A percentile compares a stretch with the other conserved stretches of the same genome.
phyloP scores from a whole-genome alignment of 2,797 vertebrate species.

The Staurois parvus region DNA sequence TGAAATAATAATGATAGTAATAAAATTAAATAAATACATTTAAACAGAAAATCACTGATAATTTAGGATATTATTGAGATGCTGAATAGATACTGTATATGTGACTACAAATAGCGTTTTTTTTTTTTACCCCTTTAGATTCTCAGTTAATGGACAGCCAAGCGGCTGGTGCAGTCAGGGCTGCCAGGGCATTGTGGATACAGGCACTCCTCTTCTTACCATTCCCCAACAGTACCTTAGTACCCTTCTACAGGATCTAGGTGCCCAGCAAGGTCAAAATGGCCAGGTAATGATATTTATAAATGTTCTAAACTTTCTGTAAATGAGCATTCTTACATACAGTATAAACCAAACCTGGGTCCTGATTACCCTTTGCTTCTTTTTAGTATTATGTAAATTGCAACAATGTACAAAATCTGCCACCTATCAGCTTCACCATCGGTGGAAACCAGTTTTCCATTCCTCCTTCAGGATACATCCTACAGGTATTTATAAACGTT shows the following conservation, averaged over 20 bases:
- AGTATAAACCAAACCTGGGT: background rate
- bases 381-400: conserved; percentile 76
- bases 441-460: conserved; percentile 71
- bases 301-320: background rate
- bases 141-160: conserved; percentile 68
- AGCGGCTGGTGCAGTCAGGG: conserved; percentile 74
- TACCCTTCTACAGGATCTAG: conserved; percentile 69
- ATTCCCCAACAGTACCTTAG: conserved; percentile 70
- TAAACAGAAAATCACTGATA: too few species aligned
- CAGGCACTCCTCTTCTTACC: conserved; percentile 76
- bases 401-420: conserved; percentile 69
- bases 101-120: too few species aligned
- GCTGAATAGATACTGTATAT: too few species aligned
- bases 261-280: conserved; percentile 69
- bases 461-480: conserved; percentile 73
- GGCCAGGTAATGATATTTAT: conserved; percentile 68
- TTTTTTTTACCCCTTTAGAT: conserved; percentile 64
- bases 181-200: conserved; percentile 80
- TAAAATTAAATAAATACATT: too few species aligned
- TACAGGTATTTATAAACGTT: conserved; percentile 53
- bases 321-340: background rate
- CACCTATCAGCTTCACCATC: conserved; percentile 77
- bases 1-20: too few species aligned
- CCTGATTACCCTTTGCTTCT: background rate
- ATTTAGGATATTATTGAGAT: too few species aligned